A percentile compares a stretch with the other conserved stretches of the same genome.
Evolutionary conservation across 1,140 invertebrate genomes (phyloP).

Genomic region (Homarus americanus): DNA sequence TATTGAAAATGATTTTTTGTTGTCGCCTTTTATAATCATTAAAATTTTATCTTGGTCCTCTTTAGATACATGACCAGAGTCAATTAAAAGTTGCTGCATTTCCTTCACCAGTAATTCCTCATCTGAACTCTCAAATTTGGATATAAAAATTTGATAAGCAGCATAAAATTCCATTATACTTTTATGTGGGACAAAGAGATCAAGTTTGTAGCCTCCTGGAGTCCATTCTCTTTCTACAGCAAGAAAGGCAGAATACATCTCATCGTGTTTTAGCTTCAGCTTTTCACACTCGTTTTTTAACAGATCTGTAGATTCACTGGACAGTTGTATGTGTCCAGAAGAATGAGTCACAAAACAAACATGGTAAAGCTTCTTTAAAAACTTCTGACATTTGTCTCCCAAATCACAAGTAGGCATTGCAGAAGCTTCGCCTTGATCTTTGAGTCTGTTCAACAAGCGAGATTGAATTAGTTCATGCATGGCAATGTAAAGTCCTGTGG

Average conservation of each 20-base stretch:
- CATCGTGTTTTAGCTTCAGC: conserved; percentile 7
- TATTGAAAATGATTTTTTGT: not conserved
- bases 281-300: conserved; percentile 1
- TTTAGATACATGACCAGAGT: not conserved
- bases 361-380: not conserved
- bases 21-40: not conserved
- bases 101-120: not conserved
- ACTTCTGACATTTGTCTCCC: not conserved
- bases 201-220: not conserved
- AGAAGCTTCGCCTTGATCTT: not conserved
- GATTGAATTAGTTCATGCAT: conserved; percentile 21
- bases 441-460: conserved; percentile 19
- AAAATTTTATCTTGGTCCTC: not conserved
- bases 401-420: not conserved
- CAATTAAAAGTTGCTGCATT: not conserved
- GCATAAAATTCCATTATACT: conserved; percentile 62
- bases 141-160: conserved; percentile 11
- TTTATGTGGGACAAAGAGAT: conserved; percentile 46
- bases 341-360: conserved; percentile 17
- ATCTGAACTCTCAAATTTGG: not conserved
- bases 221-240: conserved; percentile 22
- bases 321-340: conserved; percentile 8
- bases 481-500: conserved; percentile 44
- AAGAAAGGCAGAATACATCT: conserved; percentile 39
- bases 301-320: not conserved